Conservation (phyloP, 2,113 vertebrate genomes). For the Paramisgurnus dabryanus region DNA sequence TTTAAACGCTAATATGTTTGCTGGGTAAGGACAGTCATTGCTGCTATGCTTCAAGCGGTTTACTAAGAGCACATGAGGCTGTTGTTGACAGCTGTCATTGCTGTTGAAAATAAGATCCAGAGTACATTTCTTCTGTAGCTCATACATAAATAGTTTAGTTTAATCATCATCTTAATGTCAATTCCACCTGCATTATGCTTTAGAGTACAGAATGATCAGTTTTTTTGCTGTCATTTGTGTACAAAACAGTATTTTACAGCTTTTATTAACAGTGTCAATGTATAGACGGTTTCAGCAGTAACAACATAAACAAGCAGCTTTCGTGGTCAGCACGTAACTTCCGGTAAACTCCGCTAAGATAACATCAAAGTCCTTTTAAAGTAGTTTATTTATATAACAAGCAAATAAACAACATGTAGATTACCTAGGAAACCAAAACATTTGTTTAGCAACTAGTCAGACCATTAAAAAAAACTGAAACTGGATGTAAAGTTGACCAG, state of each 20-base stretch:
- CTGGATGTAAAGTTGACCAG: too few species aligned
- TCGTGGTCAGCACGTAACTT: too few species aligned
- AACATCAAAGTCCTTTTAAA: too few species aligned
- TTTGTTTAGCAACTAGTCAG: too few species aligned
- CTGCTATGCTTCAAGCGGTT: not conserved
- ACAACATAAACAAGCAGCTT: too few species aligned
- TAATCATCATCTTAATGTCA: not conserved
- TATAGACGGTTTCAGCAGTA: too few species aligned
- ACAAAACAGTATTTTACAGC: not conserved
- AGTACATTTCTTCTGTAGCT: not conserved
- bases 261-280: not conserved
- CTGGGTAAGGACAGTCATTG: not conserved
- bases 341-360: too few species aligned
- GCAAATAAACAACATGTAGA: too few species aligned
- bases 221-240: slow-evolving; percentile 6
- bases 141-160: not conserved
- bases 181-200: not conserved
- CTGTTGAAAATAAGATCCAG: not conserved
- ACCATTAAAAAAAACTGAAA: too few species aligned
- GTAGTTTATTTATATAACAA: too few species aligned
- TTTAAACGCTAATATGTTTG: not conserved
- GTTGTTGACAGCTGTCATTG: slow-evolving; percentile 16
- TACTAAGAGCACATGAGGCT: not conserved
- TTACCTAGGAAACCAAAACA: too few species aligned
- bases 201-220: not conserved